Conservation (phyloP, 2,797 vertebrate genomes). For the Eupleurogrammus muticus region DNA sequence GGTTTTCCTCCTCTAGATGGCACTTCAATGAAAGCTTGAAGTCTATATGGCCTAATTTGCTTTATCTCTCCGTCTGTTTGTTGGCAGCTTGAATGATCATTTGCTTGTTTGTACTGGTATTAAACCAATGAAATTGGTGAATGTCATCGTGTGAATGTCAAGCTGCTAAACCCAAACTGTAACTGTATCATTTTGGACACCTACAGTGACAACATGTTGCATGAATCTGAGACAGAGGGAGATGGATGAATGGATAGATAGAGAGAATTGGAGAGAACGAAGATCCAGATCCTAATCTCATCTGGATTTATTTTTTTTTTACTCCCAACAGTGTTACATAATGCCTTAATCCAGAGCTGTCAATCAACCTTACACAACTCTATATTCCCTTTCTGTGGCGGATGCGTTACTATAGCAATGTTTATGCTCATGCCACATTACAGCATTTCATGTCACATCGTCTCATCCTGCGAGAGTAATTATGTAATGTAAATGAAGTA, state of each 20-base stretch:
- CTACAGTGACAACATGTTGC: slow-evolving; percentile 24
- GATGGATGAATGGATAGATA: slow-evolving; percentile 51
- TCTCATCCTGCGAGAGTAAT: slow-evolving; percentile 24
- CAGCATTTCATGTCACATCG: slow-evolving; percentile 23
- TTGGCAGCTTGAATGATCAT: slow-evolving; percentile 20
- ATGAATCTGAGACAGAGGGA: slow-evolving; percentile 33
- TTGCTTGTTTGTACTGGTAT: slow-evolving; percentile 22
- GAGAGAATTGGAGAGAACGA: slow-evolving; percentile 45
- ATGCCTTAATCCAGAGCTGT: slow-evolving; percentile 79
- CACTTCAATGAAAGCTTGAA: slow-evolving; percentile 35
- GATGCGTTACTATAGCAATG: slow-evolving; percentile 15
- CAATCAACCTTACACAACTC: slow-evolving; percentile 73
- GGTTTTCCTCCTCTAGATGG: slow-evolving; percentile 65
- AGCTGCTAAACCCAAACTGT: neutral
- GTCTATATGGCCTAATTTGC: slow-evolving; percentile 37
- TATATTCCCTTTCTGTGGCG: slow-evolving; percentile 35
- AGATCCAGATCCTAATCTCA: slow-evolving; percentile 79
- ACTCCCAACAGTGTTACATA: slow-evolving; percentile 78
- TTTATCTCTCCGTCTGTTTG: slow-evolving; percentile 25
- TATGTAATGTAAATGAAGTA: slow-evolving; percentile 14
- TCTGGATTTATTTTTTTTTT: slow-evolving; percentile 78
- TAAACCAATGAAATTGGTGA: slow-evolving; percentile 14
- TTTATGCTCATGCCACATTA: slow-evolving; percentile 38
- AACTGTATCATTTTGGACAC: slow-evolving; percentile 30
- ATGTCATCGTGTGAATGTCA: slow-evolving; percentile 12